A percentile compares a stretch with the other conserved stretches of the same genome.
Evolutionary conservation across 2,888 invertebrate genomes (phyloP).

Genomic region (Rhabditoides inermis): DNA sequence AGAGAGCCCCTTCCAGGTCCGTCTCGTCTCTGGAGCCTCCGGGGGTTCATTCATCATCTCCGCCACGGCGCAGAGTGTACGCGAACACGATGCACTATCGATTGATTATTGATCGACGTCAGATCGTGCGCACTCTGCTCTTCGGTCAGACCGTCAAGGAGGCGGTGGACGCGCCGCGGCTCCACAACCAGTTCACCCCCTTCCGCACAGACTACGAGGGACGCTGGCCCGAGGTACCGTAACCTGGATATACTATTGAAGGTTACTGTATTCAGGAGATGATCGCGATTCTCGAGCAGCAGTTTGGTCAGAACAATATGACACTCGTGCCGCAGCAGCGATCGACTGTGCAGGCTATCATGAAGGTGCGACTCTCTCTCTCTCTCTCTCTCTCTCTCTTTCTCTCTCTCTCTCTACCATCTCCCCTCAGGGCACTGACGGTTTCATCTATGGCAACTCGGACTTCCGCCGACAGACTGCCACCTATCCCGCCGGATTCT

Average conservation of each 20-base stretch:
- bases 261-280: conserved; percentile 26
- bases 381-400: too few species aligned
- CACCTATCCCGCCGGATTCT: conserved; percentile 48
- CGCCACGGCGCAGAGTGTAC: conserved; percentile 59
- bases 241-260: neutral
- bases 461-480: conserved; percentile 47
- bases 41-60: conserved; percentile 85
- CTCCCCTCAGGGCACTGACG: conserved; percentile 24
- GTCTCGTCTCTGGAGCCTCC: conserved; percentile 72
- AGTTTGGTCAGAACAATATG: conserved; percentile 41
- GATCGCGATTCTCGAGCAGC: conserved; percentile 30
- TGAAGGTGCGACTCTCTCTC: conserved; percentile 16
- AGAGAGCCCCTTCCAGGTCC: too few species aligned
- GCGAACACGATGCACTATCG: too few species aligned
- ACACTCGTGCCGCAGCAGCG: conserved; percentile 34
- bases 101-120: too few species aligned
- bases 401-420: too few species aligned
- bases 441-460: conserved; percentile 48
- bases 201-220: conserved; percentile 66
- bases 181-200: conserved; percentile 57
- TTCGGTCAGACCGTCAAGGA: conserved; percentile 69
- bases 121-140: conserved; percentile 69
- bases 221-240: conserved; percentile 62
- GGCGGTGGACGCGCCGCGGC: conserved; percentile 56
- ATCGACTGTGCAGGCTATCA: conserved; percentile 41